A percentile compares a stretch with the other conserved stretches of the same genome.
phyloP scores from a whole-genome alignment of 2,888 invertebrate genomes.

The Pristionchus arcanus region DNA sequence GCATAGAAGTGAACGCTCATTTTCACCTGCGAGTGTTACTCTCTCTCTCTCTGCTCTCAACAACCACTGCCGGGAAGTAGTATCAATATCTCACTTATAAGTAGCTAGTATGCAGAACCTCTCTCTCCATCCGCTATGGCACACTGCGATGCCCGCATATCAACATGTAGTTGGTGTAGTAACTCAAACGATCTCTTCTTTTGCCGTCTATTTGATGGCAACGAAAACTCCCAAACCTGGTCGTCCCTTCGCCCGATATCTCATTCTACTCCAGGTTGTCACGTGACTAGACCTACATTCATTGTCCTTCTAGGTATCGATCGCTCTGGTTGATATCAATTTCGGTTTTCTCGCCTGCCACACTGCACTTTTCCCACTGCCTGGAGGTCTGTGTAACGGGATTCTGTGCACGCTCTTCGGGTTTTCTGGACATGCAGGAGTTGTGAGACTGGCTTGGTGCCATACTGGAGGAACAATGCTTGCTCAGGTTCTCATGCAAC shows the following conservation, averaged over 20 bases:
- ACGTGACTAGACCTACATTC: too few species aligned
- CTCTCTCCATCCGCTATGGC: background rate
- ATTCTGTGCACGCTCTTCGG: conserved; percentile 3
- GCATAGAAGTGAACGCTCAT: too few species aligned
- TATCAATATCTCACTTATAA: too few species aligned
- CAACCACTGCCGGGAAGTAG: too few species aligned
- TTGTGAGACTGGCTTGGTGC: background rate
- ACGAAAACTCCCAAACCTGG: background rate
- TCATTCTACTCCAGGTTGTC: background rate
- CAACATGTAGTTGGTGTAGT: background rate
- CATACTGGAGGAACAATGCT: background rate
- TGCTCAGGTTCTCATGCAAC: background rate
- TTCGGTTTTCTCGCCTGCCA: background rate
- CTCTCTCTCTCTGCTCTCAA: too few species aligned
- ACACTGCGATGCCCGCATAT: background rate
- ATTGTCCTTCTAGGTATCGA: background rate
- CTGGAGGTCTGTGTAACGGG: background rate
- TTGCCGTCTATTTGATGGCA: background rate
- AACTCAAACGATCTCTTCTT: background rate
- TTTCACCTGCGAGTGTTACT: too few species aligned
- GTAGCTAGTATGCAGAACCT: background rate
- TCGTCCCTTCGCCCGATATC: background rate
- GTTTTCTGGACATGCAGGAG: background rate
- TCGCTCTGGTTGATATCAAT: background rate
- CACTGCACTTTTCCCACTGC: background rate